Conservation (phyloP, 2,888 invertebrate genomes). For the Lithophane leautieri region DNA sequence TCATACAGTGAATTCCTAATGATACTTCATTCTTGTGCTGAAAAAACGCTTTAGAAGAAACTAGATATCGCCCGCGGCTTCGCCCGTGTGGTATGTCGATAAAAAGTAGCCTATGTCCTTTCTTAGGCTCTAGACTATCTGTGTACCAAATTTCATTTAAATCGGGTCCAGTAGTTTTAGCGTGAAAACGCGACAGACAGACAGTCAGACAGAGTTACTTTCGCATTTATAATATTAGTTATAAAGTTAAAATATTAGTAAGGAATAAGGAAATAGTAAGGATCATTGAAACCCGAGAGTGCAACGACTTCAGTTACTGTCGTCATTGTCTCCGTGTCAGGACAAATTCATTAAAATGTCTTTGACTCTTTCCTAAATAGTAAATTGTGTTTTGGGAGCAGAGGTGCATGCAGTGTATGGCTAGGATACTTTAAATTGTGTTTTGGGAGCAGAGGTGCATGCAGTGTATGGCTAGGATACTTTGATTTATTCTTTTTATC, state of each 20-base stretch:
- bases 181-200: too few species aligned
- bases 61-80: too few species aligned
- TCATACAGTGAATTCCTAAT: background rate
- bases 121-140: too few species aligned
- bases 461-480: background rate
- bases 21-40: background rate
- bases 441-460: background rate
- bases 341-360: conserved; percentile 36
- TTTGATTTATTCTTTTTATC: background rate
- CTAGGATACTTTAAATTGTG: conserved; percentile 4
- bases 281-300: conserved; percentile 19
- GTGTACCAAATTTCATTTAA: too few species aligned
- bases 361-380: conserved; percentile 11
- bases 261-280: too few species aligned
- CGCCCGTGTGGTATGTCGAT: too few species aligned
- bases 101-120: too few species aligned
- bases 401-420: background rate
- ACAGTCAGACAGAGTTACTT: too few species aligned
- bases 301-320: conserved; percentile 17
- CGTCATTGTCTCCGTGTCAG: conserved; percentile 14
- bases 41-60: conserved; percentile 19
- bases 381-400: too few species aligned
- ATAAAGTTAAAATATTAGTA: too few species aligned
- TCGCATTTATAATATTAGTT: too few species aligned
- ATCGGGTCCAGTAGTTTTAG: too few species aligned